Percentiles rank a stretch among this genome's conserved stretches.
phyloP scores from a whole-genome alignment of 2,888 invertebrate genomes.

The Sympetrum striolatum region DNA sequence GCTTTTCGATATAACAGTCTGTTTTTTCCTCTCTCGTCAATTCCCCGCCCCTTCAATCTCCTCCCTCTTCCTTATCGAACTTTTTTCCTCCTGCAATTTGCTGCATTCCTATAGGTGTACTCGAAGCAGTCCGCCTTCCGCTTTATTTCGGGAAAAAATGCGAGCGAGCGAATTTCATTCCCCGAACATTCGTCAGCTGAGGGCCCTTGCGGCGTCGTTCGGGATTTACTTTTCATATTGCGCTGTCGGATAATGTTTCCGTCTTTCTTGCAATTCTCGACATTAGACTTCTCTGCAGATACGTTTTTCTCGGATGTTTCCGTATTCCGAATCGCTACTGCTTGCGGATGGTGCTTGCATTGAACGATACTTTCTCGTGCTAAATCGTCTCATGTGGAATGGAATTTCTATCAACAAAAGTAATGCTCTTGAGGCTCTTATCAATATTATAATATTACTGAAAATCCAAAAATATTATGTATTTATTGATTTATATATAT shows the following conservation, averaged over 20 bases:
- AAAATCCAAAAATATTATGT: too few relatives aligned
- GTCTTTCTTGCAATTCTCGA: neutral
- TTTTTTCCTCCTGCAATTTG: neutral
- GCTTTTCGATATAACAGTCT: conserved; percentile 20
- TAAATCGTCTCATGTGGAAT: too few relatives aligned
- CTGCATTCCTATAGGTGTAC: conserved; percentile 24
- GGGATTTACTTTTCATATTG: neutral
- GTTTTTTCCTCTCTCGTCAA: neutral
- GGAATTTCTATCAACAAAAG: too few relatives aligned
- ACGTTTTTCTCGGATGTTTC: too few relatives aligned
- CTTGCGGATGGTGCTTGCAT: too few relatives aligned
- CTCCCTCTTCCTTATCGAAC: neutral
- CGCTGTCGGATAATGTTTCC: neutral
- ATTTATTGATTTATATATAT: too few relatives aligned
- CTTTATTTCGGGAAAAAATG: neutral
- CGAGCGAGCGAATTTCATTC: neutral
- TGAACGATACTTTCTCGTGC: too few relatives aligned
- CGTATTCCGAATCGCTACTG: too few relatives aligned
- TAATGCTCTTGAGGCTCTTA: too few relatives aligned
- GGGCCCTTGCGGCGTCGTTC: neutral
- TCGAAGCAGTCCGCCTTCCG: neutral
- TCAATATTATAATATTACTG: too few relatives aligned
- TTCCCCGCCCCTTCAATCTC: neutral
- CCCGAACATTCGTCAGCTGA: neutral
- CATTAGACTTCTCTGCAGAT: too few relatives aligned